Evolutionary conservation across 2,113 vertebrate genomes (phyloP).

Genomic region (Myiozetetes cayanensis): DNA sequence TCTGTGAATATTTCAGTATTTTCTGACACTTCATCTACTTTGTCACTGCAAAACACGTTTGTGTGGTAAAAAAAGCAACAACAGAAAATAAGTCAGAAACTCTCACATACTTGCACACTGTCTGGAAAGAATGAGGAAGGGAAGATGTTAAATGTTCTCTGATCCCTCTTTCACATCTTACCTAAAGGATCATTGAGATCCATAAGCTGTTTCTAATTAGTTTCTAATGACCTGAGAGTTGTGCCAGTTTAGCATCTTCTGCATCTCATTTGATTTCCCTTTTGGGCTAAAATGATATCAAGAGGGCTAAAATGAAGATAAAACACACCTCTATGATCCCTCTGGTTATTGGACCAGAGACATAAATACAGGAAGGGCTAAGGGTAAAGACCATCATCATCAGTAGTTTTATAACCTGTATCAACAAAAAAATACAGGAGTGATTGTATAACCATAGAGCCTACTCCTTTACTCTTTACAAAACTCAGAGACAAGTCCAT

Average conservation of each 20-base stretch:
- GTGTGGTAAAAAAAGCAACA: background rate
- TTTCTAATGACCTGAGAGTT: slow-evolving; percentile 72
- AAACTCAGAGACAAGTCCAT: background rate
- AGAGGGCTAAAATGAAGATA: slow-evolving; percentile 68
- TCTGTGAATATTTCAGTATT: background rate
- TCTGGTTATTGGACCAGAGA: slow-evolving; percentile 58
- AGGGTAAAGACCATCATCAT: slow-evolving; percentile 62
- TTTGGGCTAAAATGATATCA: slow-evolving; percentile 66
- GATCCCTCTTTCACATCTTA: slow-evolving; percentile 35
- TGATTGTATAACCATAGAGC: background rate
- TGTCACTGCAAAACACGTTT: background rate
- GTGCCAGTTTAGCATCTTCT: slow-evolving; percentile 70
- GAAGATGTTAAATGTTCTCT: slow-evolving; percentile 56
- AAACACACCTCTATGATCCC: slow-evolving; percentile 57
- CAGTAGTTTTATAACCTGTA: slow-evolving; percentile 43
- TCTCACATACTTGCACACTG: background rate
- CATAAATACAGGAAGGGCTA: slow-evolving; percentile 67
- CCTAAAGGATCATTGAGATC: slow-evolving; percentile 59
- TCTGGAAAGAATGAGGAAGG: background rate
- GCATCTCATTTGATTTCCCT: slow-evolving; percentile 71
- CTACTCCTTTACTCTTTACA: background rate
- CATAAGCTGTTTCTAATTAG: slow-evolving; percentile 75
- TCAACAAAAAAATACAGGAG: slow-evolving; percentile 30
- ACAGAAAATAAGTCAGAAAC: background rate
- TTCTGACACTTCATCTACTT: background rate